Base-by-base conservation (phyloP, 2,888 invertebrate genomes). In the Aleiodes leptofemur region DNA sequence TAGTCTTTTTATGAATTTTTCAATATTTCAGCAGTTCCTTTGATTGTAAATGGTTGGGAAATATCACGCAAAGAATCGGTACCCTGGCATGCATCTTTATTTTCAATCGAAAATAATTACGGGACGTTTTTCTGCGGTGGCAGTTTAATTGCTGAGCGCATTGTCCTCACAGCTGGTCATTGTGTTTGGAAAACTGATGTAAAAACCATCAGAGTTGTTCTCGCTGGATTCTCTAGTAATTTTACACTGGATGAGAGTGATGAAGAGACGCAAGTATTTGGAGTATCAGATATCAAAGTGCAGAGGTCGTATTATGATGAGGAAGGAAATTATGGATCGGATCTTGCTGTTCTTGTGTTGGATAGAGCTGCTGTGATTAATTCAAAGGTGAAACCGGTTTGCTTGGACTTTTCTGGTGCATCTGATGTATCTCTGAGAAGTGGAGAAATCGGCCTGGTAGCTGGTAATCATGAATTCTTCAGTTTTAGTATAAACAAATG, bases 1-100 rank as follows among this genome's bases (percentile, higher is more conserved):
- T 23, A 23, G 23, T 23, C 23, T 23, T 23, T 23, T 23, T 2
- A 23, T 64, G 1, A 51, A 23, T 50, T 43, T 14, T 38, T 34
- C 66, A 7, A 38, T 55, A 11, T 72, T 56, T 69, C 69, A 85
- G 85, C 72, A 4, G 76, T 77, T 0, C 74, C 90, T 9, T 82
- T 91, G 53, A 86, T 90, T 57, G 84, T 91, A 43, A 86, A 90
- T 6, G 91, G 90, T 0, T 83, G 91, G 79, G 81, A 84, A 0
- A 86, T 79, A n/a, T 71, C 76, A 1, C 70, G 86, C 0, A 82
- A 88, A 59, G 82, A 86, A 1, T 90, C 89, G 0, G 88, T 89
- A 72, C 93, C 93, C 0, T 93, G 93, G 93, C 92, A 93, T 79
- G 90, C 90, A 0, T 91, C 91, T 0, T 88, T 93, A 1, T 93